Percentiles rank a stretch among this genome's conserved stretches.
These are phyloP conservation scores for Narcine bancroftii DNA, from an alignment of 2,113 vertebrate genomes.

Conservation along the genomic window DNA sequence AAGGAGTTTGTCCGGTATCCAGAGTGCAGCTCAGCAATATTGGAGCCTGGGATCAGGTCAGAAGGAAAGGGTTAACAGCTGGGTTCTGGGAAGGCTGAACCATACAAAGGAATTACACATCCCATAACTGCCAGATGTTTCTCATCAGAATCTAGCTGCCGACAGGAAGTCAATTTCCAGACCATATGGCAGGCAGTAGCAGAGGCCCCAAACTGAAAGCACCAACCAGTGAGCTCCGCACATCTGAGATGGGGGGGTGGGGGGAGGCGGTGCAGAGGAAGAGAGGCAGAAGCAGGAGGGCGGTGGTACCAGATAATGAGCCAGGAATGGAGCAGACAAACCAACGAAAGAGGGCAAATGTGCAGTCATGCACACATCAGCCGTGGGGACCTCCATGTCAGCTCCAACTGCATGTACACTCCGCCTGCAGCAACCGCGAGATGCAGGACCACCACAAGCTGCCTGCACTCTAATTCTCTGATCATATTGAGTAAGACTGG, in stretches of 20 bases:
- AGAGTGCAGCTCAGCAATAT: background rate
- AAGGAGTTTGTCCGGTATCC: background rate
- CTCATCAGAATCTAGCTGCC: background rate
- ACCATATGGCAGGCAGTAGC: background rate
- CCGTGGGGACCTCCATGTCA: too few relatives aligned
- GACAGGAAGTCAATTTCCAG: background rate
- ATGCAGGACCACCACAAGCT: too few relatives aligned
- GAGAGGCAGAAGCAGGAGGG: too few relatives aligned
- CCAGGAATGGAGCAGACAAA: too few relatives aligned
- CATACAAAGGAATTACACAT: background rate
- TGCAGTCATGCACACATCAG: too few relatives aligned
- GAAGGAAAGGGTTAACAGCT: conserved; percentile 3
- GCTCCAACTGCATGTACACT: too few relatives aligned
- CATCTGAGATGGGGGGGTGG: background rate
- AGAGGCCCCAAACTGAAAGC: background rate
- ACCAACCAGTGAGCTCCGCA: background rate
- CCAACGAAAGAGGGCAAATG: too few relatives aligned
- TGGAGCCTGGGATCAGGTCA: background rate
- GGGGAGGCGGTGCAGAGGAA: too few relatives aligned
- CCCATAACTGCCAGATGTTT: background rate
- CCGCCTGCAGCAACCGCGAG: too few relatives aligned
- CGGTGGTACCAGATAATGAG: too few relatives aligned
- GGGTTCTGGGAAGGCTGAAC: background rate
- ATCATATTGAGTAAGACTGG: too few relatives aligned
- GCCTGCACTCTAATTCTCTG: too few relatives aligned